phyloP scores from a whole-genome alignment of 2,797 vertebrate species.

The Lagorchestes hirsutus region DNA sequence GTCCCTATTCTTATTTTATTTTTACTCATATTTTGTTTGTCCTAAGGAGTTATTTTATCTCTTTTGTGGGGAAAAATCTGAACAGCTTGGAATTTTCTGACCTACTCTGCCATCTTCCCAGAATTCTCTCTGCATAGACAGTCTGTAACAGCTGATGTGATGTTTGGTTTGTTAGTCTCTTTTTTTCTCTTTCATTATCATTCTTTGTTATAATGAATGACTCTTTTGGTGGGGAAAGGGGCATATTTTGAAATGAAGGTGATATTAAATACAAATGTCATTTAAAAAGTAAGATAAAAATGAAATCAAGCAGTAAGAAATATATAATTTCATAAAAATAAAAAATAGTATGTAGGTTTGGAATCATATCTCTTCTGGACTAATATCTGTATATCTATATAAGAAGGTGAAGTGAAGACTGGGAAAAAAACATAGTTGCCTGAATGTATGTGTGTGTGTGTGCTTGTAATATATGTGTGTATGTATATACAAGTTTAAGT shows the following conservation, averaged over 20 bases:
- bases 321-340: neutral
- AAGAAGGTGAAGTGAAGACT: neutral
- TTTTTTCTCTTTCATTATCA: neutral
- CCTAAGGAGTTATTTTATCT: no score
- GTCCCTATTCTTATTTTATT: no score
- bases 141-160: neutral
- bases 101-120: no score
- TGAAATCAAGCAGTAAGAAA: neutral
- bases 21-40: no score
- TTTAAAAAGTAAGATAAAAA: neutral
- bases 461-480: no score
- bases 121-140: neutral
- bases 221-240: neutral
- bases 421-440: neutral
- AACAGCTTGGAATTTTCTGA: no score
- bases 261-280: neutral
- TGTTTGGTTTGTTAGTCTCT: neutral
- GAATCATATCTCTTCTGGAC: neutral
- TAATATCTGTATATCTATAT: neutral
- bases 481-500: neutral
- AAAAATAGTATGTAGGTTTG: neutral
- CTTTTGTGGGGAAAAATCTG: no score
- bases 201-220: neutral
- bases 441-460: neutral
- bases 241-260: neutral